These are phyloP conservation scores for Cephus sareptanus DNA, from an alignment of 2,888 invertebrate genomes.

Conservation along the genomic window DNA sequence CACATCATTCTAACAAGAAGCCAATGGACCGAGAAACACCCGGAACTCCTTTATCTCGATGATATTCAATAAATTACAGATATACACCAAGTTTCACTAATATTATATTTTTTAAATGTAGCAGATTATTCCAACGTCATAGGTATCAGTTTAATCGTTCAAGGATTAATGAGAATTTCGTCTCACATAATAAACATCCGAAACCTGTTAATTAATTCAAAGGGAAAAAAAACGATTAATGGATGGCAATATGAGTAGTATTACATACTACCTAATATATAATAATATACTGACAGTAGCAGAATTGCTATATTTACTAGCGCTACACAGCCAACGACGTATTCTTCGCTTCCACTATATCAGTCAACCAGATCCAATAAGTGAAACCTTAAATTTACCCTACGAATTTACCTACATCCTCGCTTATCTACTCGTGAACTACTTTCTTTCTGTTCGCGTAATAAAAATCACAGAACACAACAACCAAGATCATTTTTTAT, in stretches of 20 bases:
- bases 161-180: not conserved
- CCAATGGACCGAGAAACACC: too few relatives aligned
- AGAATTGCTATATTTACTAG: not conserved
- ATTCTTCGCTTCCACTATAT: conserved; percentile 6
- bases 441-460: conserved; percentile 24
- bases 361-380: conserved; percentile 45
- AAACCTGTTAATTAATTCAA: not conserved
- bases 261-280: not conserved
- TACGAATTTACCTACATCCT: conserved; percentile 33
- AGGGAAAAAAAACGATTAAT: not conserved
- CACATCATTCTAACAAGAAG: too few relatives aligned
- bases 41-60: too few relatives aligned
- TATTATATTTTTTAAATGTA: too few relatives aligned
- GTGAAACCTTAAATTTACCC: conserved; percentile 53
- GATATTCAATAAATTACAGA: too few relatives aligned
- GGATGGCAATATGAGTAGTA: not conserved
- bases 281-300: not conserved
- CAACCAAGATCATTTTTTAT: not conserved
- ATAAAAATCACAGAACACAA: not conserved
- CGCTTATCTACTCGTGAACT: conserved; percentile 33
- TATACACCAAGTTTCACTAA: too few relatives aligned
- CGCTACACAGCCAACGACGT: not conserved
- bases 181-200: not conserved
- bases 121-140: too few relatives aligned
- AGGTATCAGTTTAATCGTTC: not conserved